These are phyloP conservation scores for Cataglyphis hispanica DNA, from an alignment of 1,140 invertebrate species.

Conservation along the genomic window DNA sequence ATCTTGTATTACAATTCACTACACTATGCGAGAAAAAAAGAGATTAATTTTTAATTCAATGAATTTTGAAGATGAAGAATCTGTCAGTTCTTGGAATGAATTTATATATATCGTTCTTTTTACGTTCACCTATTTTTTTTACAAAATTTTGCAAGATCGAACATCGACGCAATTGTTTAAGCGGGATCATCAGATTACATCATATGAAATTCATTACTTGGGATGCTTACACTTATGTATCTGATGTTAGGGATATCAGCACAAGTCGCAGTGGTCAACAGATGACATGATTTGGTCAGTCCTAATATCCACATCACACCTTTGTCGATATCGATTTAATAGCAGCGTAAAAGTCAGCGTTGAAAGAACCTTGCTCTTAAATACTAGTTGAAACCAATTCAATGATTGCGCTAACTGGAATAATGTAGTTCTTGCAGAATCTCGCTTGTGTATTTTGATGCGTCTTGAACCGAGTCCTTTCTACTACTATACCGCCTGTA, in stretches of 20 bases:
- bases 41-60: not conserved
- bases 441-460: not conserved
- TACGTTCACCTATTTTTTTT: not conserved
- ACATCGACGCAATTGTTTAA: not conserved
- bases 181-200: not conserved
- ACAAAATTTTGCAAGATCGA: not conserved
- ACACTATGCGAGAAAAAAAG: not conserved
- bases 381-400: slow-evolving; percentile 29
- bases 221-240: slow-evolving; percentile 72
- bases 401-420: slow-evolving; percentile 13
- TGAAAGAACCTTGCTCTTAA: slow-evolving; percentile 14
- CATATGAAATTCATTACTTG: not conserved
- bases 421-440: not conserved
- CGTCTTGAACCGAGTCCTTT: not conserved
- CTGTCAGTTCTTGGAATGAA: not conserved
- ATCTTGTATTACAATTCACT: not conserved
- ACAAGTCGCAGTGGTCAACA: slow-evolving; percentile 19
- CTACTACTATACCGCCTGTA: slow-evolving; percentile 7
- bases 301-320: slow-evolving; percentile 67
- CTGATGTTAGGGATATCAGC: slow-evolving; percentile 3
- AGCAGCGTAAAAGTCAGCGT: not conserved
- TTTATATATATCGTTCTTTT: not conserved
- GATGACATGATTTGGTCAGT: slow-evolving; percentile 39
- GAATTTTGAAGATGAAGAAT: not conserved
- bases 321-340: slow-evolving; percentile 23